A percentile compares a stretch with the other conserved stretches of the same genome.
Conservation (phyloP, 2,888 invertebrate species). For the Rhimphoctona megacephalus region DNA sequence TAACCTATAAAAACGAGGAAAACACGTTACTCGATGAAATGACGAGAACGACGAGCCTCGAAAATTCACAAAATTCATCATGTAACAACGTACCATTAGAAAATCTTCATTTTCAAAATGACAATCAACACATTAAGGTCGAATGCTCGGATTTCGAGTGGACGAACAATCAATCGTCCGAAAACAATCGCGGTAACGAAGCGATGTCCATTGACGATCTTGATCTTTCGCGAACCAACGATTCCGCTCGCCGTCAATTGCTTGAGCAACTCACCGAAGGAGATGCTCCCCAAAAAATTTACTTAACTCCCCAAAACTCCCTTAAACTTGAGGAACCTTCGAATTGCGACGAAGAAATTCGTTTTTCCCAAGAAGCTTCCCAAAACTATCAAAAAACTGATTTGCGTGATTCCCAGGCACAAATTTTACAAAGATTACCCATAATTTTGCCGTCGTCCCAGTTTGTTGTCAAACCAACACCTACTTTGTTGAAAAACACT, state of each 20-base stretch:
- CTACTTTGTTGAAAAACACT: conserved; percentile 76
- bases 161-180: conserved; percentile 12
- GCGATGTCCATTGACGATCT: conserved; percentile 45
- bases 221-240: conserved; percentile 26
- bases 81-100: conserved; percentile 32
- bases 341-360: not conserved
- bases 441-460: conserved; percentile 80
- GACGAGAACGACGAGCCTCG: conserved; percentile 29
- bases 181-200: conserved; percentile 46
- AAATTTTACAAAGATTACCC: conserved; percentile 77
- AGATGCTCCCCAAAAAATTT: conserved; percentile 32
- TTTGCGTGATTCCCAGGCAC: conserved; percentile 74
- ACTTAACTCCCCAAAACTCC: conserved; percentile 34
- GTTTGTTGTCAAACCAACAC: conserved; percentile 79
- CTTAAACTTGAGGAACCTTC: not conserved
- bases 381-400: conserved; percentile 68
- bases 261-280: conserved; percentile 29
- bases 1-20: conserved; percentile 73
- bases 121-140: conserved; percentile 32
- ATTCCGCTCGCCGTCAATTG: conserved; percentile 7
- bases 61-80: conserved; percentile 34
- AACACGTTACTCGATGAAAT: conserved; percentile 68
- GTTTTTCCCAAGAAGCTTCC: conserved; percentile 23
- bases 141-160: conserved; percentile 48
- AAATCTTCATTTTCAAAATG: conserved; percentile 40